A percentile compares a stretch with the other conserved stretches of the same genome.
Evolutionary conservation across 2,113 vertebrate species (phyloP).

Genomic region (Steatornis caripensis): DNA sequence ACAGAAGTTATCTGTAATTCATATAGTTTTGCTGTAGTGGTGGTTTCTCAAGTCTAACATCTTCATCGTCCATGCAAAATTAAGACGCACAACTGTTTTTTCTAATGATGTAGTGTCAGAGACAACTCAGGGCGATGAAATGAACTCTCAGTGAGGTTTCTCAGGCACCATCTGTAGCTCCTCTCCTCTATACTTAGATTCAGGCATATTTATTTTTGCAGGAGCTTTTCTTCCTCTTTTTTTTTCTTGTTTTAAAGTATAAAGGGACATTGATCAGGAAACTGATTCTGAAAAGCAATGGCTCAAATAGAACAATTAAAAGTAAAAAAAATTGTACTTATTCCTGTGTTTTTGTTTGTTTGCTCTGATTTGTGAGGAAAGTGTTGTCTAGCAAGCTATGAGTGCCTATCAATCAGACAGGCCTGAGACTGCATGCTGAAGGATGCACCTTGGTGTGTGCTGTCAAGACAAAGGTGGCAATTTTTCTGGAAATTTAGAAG

Average conservation of each 20-base stretch:
- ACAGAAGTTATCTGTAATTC: neutral
- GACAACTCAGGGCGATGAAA: neutral
- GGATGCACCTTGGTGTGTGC: neutral
- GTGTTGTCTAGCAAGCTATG: neutral
- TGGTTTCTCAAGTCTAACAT: neutral
- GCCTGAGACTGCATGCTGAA: neutral
- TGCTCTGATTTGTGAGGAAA: neutral
- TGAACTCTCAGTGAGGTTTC: neutral
- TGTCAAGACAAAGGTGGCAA: neutral
- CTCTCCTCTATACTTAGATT: neutral
- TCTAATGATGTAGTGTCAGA: neutral
- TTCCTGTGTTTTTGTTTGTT: neutral
- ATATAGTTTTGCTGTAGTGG: neutral
- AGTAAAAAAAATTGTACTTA: neutral
- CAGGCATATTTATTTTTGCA: neutral
- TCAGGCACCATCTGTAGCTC: neutral
- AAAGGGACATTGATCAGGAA: neutral
- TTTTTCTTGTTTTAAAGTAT: neutral
- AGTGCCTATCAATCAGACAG: neutral
- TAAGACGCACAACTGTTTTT: neutral
- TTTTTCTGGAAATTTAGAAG: neutral
- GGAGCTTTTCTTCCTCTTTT: neutral
- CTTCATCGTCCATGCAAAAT: neutral
- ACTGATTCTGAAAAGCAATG: neutral
- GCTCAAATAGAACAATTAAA: neutral